Evolutionary conservation across 2,797 vertebrate species (phyloP).

Genomic region (Spinus olivaceus): DNA sequence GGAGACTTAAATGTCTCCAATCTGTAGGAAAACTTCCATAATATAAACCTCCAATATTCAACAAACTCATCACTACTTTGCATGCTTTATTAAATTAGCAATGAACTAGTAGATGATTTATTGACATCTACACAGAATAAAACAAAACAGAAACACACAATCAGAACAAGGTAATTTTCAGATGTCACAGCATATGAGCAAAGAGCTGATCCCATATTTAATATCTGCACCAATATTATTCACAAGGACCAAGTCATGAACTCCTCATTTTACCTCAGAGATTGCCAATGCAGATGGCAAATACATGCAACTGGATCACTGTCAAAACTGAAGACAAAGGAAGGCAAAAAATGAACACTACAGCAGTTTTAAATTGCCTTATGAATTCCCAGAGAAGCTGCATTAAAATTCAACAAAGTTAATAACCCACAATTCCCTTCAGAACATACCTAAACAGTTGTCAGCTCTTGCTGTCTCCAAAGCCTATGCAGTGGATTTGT

Average conservation of each 20-base stretch:
- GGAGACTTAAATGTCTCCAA: not conserved
- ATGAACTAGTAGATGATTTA: not conserved
- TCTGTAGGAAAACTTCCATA: not conserved
- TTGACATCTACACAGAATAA: not conserved
- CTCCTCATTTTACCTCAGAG: not conserved
- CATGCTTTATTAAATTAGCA: not conserved
- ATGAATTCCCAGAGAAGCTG: slow-evolving; percentile 23
- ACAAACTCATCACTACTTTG: not conserved
- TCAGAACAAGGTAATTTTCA: not conserved
- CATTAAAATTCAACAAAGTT: slow-evolving; percentile 49
- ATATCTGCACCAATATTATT: not conserved
- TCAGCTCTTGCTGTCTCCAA: slow-evolving; percentile 59
- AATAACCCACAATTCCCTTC: slow-evolving; percentile 45
- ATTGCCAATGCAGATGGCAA: not conserved
- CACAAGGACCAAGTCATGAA: not conserved
- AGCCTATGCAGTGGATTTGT: slow-evolving; percentile 55
- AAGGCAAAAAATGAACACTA: slow-evolving; percentile 34
- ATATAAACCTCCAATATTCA: not conserved
- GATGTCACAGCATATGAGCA: not conserved
- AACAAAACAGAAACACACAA: not conserved
- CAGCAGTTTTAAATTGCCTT: slow-evolving; percentile 13
- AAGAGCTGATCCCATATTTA: not conserved
- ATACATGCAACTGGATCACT: slow-evolving; percentile 1
- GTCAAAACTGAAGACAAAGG: slow-evolving; percentile 38
- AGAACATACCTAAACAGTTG: slow-evolving; percentile 57